Conservation (phyloP, 2,888 invertebrate species). For the Merodon equestris region DNA sequence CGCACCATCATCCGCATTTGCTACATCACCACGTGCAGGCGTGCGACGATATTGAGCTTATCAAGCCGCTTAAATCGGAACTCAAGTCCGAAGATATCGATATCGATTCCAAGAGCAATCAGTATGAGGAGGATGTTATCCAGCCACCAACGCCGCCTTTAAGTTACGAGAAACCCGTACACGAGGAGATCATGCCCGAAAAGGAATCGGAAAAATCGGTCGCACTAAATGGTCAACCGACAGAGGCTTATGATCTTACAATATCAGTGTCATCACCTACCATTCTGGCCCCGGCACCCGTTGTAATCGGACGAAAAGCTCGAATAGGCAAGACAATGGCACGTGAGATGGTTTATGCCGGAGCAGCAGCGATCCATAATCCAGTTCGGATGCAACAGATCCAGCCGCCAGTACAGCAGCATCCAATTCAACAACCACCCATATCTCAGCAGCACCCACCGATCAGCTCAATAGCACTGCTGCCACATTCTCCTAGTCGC, state of each 20-base stretch:
- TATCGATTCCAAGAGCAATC: conserved; percentile 72
- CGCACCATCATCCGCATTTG: conserved; percentile 70
- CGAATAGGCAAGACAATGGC: conserved; percentile 85
- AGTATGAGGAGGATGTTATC: conserved; percentile 77
- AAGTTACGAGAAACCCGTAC: conserved; percentile 74
- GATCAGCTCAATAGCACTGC: conserved; percentile 24
- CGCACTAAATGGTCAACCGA: conserved; percentile 20
- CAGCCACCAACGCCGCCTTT: conserved; percentile 77
- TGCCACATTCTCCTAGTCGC: conserved; percentile 59
- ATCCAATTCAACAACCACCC: conserved; percentile 41
- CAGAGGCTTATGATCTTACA: conserved; percentile 75
- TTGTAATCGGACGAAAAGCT: conserved; percentile 79
- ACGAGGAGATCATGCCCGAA: conserved; percentile 41
- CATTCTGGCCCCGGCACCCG: conserved; percentile 75
- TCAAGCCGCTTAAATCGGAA: conserved; percentile 75
- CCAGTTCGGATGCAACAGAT: conserved; percentile 69
- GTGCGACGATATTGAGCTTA: conserved; percentile 70
- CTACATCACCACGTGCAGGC: conserved; percentile 70
- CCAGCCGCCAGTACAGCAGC: conserved; percentile 25
- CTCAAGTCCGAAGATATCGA: conserved; percentile 72
- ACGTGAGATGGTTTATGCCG: conserved; percentile 80
- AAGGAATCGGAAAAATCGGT: conserved; percentile 25
- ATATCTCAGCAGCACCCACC: conserved; percentile 56
- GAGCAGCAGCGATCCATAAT: conserved; percentile 69
- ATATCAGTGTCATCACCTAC: conserved; percentile 84